Conservation (phyloP, 92 coral and sea anemone genomes). For the Montipora capitata region DNA sequence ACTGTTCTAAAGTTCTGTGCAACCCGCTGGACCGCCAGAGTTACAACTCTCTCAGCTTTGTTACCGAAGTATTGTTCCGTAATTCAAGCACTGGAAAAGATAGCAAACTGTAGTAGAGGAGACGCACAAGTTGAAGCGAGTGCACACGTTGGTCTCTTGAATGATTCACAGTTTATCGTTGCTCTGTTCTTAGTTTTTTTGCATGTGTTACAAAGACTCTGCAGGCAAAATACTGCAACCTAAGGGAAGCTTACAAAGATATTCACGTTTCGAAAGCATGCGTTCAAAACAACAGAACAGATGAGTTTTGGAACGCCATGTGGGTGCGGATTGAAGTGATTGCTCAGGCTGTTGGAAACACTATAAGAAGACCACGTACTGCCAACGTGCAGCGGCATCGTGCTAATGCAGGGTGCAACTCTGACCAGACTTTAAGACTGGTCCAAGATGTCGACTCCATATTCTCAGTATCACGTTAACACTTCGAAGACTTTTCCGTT, state of each 20-base stretch:
- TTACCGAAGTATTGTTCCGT: background rate
- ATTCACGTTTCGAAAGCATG: conserved; percentile 16
- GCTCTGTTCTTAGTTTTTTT: conserved; percentile 42
- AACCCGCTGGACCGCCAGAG: conserved; percentile 55
- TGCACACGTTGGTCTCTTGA: conserved; percentile 17
- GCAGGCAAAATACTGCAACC: conserved; percentile 73
- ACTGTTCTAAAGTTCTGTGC: conserved; percentile 57
- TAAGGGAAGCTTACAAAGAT: conserved; percentile 53
- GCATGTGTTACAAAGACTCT: conserved; percentile 59
- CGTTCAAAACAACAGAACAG: conserved; percentile 50
- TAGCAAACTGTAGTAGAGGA: conserved; percentile 51
- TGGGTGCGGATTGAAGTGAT: conserved; percentile 53
- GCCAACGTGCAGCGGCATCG: conserved; percentile 47
- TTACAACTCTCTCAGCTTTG: background rate
- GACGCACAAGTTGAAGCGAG: conserved; percentile 41
- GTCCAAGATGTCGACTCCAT: conserved; percentile 19
- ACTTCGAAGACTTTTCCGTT: too few relatives aligned
- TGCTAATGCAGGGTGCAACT: conserved; percentile 51
- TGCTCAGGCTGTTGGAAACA: conserved; percentile 9
- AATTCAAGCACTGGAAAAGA: conserved; percentile 48
- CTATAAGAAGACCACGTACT: conserved; percentile 40
- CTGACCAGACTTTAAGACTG: conserved; percentile 39
- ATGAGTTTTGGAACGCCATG: conserved; percentile 47
- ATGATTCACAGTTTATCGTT: conserved; percentile 5
- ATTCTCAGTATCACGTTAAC: too few relatives aligned